phyloP scores from a whole-genome alignment of 2,113 vertebrate genomes.

The Phalacrocorax brasilianus region DNA sequence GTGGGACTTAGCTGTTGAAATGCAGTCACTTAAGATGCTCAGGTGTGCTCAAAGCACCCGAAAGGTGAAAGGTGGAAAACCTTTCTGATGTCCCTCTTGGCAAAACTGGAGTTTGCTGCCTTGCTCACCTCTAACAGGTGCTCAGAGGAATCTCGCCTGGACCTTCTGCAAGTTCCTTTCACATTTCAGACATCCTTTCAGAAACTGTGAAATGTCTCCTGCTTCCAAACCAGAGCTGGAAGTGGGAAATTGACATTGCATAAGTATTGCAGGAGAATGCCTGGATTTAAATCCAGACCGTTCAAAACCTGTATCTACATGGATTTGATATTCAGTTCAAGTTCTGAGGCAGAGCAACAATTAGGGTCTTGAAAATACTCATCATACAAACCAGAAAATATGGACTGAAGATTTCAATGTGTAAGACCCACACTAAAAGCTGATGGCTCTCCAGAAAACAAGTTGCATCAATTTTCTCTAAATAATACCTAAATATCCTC shows the following conservation, averaged over 20 bases:
- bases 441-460: neutral
- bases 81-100: neutral
- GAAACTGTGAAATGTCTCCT: neutral
- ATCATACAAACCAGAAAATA: neutral
- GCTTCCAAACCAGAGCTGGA: neutral
- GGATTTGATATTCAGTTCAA: neutral
- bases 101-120: neutral
- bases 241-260: neutral
- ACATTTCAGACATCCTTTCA: neutral
- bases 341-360: neutral
- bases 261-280: neutral
- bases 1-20: neutral
- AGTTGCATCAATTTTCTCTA: neutral
- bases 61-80: neutral
- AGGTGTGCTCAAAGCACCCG: neutral
- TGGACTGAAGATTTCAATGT: neutral
- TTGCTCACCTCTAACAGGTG: neutral
- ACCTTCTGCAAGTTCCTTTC: neutral
- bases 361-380: neutral
- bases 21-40: neutral
- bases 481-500: neutral
- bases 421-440: neutral
- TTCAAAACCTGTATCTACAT: neutral
- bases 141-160: neutral
- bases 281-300: neutral